Percentiles rank a stretch among this genome's conserved stretches.
phyloP scores from a whole-genome alignment of 2,797 vertebrate species.

The Microchirus variegatus region DNA sequence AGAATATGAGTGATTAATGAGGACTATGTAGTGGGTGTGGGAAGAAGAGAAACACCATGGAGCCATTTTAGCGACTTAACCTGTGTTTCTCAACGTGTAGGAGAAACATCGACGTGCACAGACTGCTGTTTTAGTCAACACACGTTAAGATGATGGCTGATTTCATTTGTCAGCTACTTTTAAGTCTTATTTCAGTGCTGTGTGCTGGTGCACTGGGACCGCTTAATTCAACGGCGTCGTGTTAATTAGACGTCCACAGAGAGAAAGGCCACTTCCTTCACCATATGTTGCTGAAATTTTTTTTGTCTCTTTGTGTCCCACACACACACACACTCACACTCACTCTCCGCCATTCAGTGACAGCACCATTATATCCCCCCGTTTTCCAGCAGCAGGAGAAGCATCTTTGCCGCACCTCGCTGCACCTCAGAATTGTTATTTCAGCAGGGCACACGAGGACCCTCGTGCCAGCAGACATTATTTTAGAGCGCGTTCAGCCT shows the following conservation, averaged over 20 bases:
- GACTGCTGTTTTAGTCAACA: constrained; percentile 41
- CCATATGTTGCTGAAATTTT: constrained; percentile 62
- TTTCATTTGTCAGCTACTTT: constrained; percentile 32
- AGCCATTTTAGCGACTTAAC: constrained; percentile 35
- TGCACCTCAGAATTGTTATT: constrained; percentile 56
- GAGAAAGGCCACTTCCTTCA: constrained; percentile 46
- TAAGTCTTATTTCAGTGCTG: constrained; percentile 56
- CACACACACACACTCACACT: no score
- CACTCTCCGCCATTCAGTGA: constrained; percentile 18
- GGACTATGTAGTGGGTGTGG: background rate
- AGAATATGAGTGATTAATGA: background rate
- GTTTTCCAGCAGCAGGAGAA: constrained; percentile 28
- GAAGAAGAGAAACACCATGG: constrained; percentile 22
- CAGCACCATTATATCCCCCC: constrained; percentile 41
- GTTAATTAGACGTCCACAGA: constrained; percentile 64
- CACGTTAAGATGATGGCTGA: constrained; percentile 50
- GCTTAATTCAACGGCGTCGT: constrained; percentile 52
- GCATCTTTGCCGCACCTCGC: constrained; percentile 37
- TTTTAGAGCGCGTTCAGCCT: constrained; percentile 48
- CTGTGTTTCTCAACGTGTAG: constrained; percentile 19
- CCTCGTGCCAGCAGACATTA: constrained; percentile 37
- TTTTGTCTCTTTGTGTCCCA: constrained; percentile 38
- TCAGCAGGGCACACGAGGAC: constrained; percentile 40
- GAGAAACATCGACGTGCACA: constrained; percentile 16
- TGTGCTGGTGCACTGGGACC: constrained; percentile 55